Evolutionary conservation across 2,113 vertebrate species (phyloP), one percentile per base, ranked within the genome.

Genomic region (Tinamus guttatus): DNA sequence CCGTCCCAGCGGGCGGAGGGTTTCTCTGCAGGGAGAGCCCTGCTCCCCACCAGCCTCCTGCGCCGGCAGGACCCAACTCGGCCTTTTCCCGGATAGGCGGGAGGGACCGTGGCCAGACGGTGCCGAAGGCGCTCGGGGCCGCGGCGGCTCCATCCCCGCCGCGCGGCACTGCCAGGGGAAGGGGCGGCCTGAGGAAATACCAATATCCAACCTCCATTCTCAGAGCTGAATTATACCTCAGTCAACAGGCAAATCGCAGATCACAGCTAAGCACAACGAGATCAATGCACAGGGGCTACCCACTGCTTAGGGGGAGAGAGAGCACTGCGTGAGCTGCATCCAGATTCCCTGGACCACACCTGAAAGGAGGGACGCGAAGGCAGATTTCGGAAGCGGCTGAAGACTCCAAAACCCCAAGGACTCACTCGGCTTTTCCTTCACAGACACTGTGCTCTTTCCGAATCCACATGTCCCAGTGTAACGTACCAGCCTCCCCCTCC

Each of bases 11-110:
- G 28, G 21, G 18, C 22, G 34, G 51, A 25, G 27, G 47, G 47
- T 36, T 36, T n/a, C 36, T 28, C 13, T 19, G 49, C 18, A 54
- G 22, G 45, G 10, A 0, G 2, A 85, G 56, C 25, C 1, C 3
- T 11, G 58, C 11, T 70, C 18, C 54, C 73, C 75, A 5, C 38
- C 77, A 87, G 54, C 30, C 90, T 90, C 90, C 87, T 85, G 75
- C 93, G 19, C 80, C 5, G 38, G 54, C 51, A 65, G 90, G 94
- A 94, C 78, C 75, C 41, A 63, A 11, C 78, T 87, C 89, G 74
- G 92, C 89, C 75, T 78, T 87, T 18, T n/a, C 27, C 30, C 0
- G 90, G 87, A 85, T 8, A 87, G 83, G 92, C 34, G 80, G 60
- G 89, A 79, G 90, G 54, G 47, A 8, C 69, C 12, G 24, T 27